phyloP scores from a whole-genome alignment of 2,113 vertebrate genomes.

The Prionailurus bengalensis region DNA sequence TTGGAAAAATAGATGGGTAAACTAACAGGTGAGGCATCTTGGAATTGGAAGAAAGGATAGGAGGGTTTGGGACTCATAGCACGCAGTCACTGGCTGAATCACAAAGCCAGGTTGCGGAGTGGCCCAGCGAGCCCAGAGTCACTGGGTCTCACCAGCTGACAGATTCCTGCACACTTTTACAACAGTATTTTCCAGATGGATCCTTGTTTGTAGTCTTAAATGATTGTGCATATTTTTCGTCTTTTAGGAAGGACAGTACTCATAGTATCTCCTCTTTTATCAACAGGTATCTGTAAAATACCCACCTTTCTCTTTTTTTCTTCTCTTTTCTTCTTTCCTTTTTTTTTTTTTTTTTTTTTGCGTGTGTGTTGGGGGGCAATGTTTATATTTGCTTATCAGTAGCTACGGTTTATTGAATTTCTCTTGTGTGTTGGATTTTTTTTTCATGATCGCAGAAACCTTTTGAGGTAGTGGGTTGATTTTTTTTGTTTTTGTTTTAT shows the following conservation, averaged over 20 bases:
- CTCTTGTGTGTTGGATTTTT: neutral
- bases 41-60: neutral
- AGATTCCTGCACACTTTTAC: neutral
- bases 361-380: too few relatives aligned
- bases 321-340: neutral
- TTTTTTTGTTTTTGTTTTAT: neutral
- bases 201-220: neutral
- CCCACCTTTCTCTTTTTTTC: neutral
- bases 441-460: neutral
- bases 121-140: neutral
- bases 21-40: neutral
- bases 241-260: neutral
- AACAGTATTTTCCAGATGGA: neutral
- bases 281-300: neutral
- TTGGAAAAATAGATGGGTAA: neutral
- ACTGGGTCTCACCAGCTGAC: neutral
- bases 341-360: neutral
- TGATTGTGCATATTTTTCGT: neutral
- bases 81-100: neutral
- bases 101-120: neutral
- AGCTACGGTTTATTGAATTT: neutral
- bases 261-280: neutral
- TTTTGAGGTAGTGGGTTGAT: neutral
- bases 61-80: neutral
- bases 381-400: neutral